phyloP scores from a whole-genome alignment of 1,140 invertebrate genomes.

The Sycobia sp. region DNA sequence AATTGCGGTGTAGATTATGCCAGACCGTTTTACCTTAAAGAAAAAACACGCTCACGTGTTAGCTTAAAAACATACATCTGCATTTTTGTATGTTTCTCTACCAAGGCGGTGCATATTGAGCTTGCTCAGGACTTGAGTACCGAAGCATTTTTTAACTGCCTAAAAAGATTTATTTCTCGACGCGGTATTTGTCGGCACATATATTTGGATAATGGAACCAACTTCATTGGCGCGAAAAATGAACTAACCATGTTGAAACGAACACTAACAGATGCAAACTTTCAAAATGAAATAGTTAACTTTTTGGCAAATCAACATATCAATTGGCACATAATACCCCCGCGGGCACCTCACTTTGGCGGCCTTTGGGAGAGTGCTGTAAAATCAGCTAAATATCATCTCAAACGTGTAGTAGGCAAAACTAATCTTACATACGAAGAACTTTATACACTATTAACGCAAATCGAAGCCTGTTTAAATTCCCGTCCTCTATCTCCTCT shows the following conservation, averaged over 20 bases:
- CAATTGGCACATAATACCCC: background rate
- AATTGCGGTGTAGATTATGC: background rate
- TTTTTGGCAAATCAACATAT: background rate
- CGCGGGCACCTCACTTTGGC: background rate
- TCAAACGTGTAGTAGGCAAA: background rate
- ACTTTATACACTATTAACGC: background rate
- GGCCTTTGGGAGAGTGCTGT: background rate
- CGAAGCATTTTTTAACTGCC: conserved; percentile 36
- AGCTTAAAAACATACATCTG: background rate
- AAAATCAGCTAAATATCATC: background rate
- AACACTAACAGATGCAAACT: background rate
- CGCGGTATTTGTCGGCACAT: background rate
- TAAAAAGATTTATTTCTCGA: background rate
- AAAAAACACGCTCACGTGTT: background rate
- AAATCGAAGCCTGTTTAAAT: background rate
- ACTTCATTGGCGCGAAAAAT: conserved; percentile 30
- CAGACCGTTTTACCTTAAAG: background rate
- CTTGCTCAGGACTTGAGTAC: conserved; percentile 32
- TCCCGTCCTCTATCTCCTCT: too few species aligned
- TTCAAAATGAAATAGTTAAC: background rate
- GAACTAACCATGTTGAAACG: conserved; percentile 1
- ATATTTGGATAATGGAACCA: background rate
- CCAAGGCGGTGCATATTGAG: conserved; percentile 21
- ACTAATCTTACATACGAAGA: background rate
- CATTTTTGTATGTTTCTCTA: conserved; percentile 3